These are phyloP conservation scores for Lasioglossum oenotherae DNA, from an alignment of 2,888 invertebrate species.

Conservation along the genomic window DNA sequence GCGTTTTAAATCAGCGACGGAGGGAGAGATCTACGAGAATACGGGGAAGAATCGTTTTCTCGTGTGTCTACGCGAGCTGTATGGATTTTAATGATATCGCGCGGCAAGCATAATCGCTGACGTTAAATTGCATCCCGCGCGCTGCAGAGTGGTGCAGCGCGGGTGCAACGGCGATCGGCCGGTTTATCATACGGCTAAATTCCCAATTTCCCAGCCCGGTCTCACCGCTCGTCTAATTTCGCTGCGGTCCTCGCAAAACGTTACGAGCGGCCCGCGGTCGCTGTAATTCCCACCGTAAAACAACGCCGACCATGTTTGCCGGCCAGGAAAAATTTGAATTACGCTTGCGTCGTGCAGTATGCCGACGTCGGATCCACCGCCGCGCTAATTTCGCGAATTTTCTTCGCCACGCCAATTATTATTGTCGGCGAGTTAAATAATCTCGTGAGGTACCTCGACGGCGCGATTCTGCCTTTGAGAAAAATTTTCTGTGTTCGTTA, in stretches of 20 bases:
- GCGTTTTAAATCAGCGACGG: conserved; percentile 59
- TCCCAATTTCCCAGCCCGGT: background rate
- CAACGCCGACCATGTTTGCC: conserved; percentile 19
- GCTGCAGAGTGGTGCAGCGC: background rate
- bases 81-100: background rate
- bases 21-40: background rate
- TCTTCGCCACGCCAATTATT: conserved; percentile 7
- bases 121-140: background rate
- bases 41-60: background rate
- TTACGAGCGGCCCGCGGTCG: conserved; percentile 9
- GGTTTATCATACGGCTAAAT: conserved; percentile 1
- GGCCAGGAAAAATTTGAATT: conserved; percentile 33
- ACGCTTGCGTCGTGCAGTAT: background rate
- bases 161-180: background rate
- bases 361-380: conserved; percentile 19
- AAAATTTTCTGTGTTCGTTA: too few species aligned
- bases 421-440: background rate
- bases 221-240: conserved; percentile 24
- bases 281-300: conserved; percentile 25
- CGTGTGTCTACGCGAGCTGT: background rate
- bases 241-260: conserved; percentile 20
- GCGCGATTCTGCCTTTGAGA: too few species aligned
- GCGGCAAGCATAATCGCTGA: background rate
- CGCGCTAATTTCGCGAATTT: conserved; percentile 37
- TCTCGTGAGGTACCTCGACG: background rate